Evolutionary conservation across 2,888 invertebrate genomes (phyloP).

Genomic region (Dexiosoma caninum): DNA sequence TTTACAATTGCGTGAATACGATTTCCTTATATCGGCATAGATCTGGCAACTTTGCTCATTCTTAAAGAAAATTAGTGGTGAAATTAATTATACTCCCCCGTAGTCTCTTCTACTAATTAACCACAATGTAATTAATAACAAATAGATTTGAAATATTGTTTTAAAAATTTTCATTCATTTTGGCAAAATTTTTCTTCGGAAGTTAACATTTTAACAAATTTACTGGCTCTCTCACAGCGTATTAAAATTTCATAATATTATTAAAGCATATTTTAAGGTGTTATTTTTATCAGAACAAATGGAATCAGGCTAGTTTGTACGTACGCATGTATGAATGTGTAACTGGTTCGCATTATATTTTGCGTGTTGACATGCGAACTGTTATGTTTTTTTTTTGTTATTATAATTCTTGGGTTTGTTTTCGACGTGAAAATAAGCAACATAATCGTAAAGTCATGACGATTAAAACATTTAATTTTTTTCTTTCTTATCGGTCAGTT

Average conservation of each 20-base stretch:
- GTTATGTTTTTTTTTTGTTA: background rate
- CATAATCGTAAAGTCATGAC: slow-evolving; percentile 15
- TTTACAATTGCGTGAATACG: too few relatives aligned
- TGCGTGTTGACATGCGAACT: slow-evolving; percentile 44
- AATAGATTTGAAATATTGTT: too few relatives aligned
- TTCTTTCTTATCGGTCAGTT: slow-evolving; percentile 22
- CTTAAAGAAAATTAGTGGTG: too few relatives aligned
- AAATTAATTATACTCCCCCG: too few relatives aligned
- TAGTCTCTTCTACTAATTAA: too few relatives aligned
- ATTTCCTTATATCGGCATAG: too few relatives aligned
- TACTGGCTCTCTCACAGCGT: background rate
- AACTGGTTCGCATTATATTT: background rate
- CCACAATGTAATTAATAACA: too few relatives aligned
- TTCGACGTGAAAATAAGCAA: background rate
- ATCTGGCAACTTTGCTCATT: too few relatives aligned
- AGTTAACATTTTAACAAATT: too few relatives aligned
- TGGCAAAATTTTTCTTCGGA: too few relatives aligned
- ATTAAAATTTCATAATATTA: background rate
- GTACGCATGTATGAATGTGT: too few relatives aligned
- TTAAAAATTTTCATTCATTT: too few relatives aligned
- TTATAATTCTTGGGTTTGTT: slow-evolving; percentile 27
- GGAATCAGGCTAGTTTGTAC: background rate
- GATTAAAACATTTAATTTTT: slow-evolving; percentile 27
- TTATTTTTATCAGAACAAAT: slow-evolving; percentile 6
- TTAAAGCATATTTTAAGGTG: slow-evolving; percentile 24